phyloP scores from a whole-genome alignment of 92 coral and sea anemone genomes.

The Zoanthus sociatus region DNA sequence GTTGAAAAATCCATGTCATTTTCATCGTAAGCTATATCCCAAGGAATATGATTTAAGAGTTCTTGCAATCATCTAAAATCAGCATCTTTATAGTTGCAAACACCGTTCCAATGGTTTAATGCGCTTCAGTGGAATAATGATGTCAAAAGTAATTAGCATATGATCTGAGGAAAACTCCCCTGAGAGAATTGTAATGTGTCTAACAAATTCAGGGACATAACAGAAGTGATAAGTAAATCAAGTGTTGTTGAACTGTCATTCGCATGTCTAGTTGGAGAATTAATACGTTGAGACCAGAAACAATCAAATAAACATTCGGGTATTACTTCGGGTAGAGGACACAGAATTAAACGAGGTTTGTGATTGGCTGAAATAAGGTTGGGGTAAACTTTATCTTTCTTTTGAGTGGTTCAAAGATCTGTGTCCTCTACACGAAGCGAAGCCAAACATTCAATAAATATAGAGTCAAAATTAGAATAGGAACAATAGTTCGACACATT shows the following conservation, averaged over 20 bases:
- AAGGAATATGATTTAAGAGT: slow-evolving; percentile 1
- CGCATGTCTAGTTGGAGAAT: slow-evolving; percentile 25
- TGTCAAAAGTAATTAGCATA: slow-evolving; percentile 14
- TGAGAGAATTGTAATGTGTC: slow-evolving; percentile 20
- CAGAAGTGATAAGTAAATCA: slow-evolving; percentile 24
- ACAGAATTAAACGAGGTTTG: no score
- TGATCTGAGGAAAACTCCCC: slow-evolving; percentile 21
- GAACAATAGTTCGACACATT: background rate
- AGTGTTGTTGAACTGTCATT: slow-evolving; percentile 21
- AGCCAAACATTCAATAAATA: slow-evolving; percentile 28
- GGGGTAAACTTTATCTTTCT: no score
- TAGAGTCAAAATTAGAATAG: background rate
- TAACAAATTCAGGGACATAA: slow-evolving; percentile 13
- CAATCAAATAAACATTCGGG: no score
- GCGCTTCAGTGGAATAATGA: slow-evolving; percentile 29
- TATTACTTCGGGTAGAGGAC: no score
- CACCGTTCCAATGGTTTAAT: slow-evolving; percentile 4
- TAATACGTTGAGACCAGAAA: slow-evolving; percentile 12
- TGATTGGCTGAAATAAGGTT: no score
- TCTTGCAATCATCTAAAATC: slow-evolving; percentile 4
- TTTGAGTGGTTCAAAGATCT: no score
- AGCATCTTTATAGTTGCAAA: slow-evolving; percentile 30
- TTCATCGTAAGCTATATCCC: slow-evolving; percentile 11
- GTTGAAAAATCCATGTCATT: slow-evolving; percentile 1
- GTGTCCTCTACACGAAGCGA: no score